phyloP scores from a whole-genome alignment of 2,113 vertebrate genomes.

The Lanius collurio region DNA sequence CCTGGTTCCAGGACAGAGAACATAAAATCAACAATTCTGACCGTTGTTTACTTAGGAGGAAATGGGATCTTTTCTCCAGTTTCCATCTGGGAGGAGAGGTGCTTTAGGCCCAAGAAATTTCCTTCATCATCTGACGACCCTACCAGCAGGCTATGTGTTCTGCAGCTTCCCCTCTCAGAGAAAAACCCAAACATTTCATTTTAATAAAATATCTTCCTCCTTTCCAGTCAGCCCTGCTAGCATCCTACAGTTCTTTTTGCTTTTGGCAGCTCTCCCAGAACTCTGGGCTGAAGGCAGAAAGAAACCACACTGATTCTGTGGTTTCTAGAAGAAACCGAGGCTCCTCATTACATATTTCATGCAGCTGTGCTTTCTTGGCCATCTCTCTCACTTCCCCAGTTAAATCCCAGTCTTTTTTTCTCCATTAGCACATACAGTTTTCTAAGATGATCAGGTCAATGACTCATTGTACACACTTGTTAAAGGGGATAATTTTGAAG shows the following conservation, averaged over 20 bases:
- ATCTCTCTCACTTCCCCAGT: not conserved
- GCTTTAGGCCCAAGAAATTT: not conserved
- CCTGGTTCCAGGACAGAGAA: not conserved
- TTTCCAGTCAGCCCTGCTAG: not conserved
- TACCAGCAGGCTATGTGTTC: not conserved
- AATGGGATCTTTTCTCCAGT: not conserved
- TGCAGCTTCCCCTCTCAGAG: not conserved
- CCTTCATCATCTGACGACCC: not conserved
- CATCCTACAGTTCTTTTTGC: not conserved
- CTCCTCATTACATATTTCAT: slow-evolving; percentile 1
- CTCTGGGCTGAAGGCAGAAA: not conserved
- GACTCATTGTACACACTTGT: not conserved
- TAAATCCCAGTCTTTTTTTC: slow-evolving; percentile 4
- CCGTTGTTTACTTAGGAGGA: not conserved
- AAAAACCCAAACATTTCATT: not conserved
- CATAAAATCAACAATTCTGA: not conserved
- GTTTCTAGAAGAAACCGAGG: not conserved
- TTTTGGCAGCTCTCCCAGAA: slow-evolving; percentile 37
- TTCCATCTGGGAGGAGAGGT: not conserved
- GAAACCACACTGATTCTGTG: not conserved
- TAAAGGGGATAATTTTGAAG: not conserved
- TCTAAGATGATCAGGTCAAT: slow-evolving; percentile 15
- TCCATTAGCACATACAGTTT: slow-evolving; percentile 22
- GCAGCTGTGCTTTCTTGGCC: slow-evolving; percentile 49
- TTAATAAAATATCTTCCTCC: not conserved